Percentiles rank a stretch among this genome's conserved stretches.
Evolutionary conservation across 2,797 vertebrate genomes (phyloP).

Genomic region (Rhinichthys osculus): DNA sequence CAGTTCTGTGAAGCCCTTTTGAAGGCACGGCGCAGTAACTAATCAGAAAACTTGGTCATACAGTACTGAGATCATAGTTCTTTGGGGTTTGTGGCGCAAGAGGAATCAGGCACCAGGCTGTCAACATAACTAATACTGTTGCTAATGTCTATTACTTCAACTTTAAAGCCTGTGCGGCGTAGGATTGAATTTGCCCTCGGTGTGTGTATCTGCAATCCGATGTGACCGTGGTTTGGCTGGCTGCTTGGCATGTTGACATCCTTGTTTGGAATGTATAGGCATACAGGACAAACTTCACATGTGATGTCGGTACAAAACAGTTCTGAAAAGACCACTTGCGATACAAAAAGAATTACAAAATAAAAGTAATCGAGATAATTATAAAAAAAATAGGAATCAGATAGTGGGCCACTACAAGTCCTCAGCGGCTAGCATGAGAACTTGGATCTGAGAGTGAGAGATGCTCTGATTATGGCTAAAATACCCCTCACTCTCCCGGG

Average conservation of each 20-base stretch:
- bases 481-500: slow-evolving; percentile 63
- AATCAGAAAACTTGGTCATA: slow-evolving; percentile 13
- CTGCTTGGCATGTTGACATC: slow-evolving; percentile 67
- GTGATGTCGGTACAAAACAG: slow-evolving; percentile 73
- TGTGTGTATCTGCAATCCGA: slow-evolving; percentile 35
- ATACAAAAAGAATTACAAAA: slow-evolving; percentile 79
- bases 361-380: slow-evolving; percentile 67
- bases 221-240: slow-evolving; percentile 60
- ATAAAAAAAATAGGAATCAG: slow-evolving; percentile 72
- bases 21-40: slow-evolving; percentile 51
- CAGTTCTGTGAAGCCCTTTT: slow-evolving; percentile 50
- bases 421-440: slow-evolving; percentile 58
- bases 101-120: background rate
- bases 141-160: background rate
- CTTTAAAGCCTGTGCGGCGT: background rate
- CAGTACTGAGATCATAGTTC: slow-evolving; percentile 27
- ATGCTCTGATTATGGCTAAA: slow-evolving; percentile 74
- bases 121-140: background rate
- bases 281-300: slow-evolving; percentile 68
- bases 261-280: slow-evolving; percentile 76
- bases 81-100: slow-evolving; percentile 12
- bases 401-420: slow-evolving; percentile 64
- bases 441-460: slow-evolving; percentile 61
- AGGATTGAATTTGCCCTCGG: slow-evolving; percentile 24
- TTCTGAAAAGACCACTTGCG: slow-evolving; percentile 72